These are phyloP conservation scores for Clinocottus analis DNA, from an alignment of 2,113 vertebrate genomes.

Conservation along the genomic window DNA sequence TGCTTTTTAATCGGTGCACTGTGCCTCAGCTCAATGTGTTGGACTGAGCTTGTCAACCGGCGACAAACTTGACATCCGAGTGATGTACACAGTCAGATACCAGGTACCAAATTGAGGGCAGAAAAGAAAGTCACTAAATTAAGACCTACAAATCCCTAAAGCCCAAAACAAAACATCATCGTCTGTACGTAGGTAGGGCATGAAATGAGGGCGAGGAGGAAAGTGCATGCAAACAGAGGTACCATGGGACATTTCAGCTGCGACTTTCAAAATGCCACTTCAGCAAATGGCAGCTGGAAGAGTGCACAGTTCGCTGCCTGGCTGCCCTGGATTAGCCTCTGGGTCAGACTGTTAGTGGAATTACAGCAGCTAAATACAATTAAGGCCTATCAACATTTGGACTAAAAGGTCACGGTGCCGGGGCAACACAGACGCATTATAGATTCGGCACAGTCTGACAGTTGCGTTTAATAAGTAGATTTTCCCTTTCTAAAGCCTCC, in stretches of 20 bases:
- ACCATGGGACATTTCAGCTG: conserved; percentile 70
- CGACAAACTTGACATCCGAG: not conserved
- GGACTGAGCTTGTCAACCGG: conserved; percentile 6
- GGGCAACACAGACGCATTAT: conserved; percentile 48
- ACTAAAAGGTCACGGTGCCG: conserved; percentile 65
- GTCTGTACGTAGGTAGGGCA: conserved; percentile 18
- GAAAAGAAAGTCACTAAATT: not conserved
- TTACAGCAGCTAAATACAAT: conserved; percentile 79
- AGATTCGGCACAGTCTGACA: conserved; percentile 51
- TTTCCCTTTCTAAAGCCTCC: conserved; percentile 50
- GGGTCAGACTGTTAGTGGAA: conserved; percentile 74
- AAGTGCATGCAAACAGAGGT: conserved; percentile 41
- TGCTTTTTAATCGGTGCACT: conserved; percentile 46
- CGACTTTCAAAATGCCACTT: conserved; percentile 69
- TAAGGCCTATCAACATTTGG: conserved; percentile 74
- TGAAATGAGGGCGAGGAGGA: conserved; percentile 45
- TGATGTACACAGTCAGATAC: not conserved
- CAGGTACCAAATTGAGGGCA: not conserved
- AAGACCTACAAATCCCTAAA: conserved; percentile 7
- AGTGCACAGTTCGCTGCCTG: conserved; percentile 60
- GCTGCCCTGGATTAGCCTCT: conserved; percentile 68
- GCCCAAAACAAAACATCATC: conserved; percentile 26
- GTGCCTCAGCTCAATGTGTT: conserved; percentile 22
- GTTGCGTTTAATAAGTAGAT: conserved; percentile 58
- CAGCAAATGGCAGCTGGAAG: conserved; percentile 68